Conservation (phyloP, 2,888 invertebrate genomes). For the Melitaea athalia region DNA sequence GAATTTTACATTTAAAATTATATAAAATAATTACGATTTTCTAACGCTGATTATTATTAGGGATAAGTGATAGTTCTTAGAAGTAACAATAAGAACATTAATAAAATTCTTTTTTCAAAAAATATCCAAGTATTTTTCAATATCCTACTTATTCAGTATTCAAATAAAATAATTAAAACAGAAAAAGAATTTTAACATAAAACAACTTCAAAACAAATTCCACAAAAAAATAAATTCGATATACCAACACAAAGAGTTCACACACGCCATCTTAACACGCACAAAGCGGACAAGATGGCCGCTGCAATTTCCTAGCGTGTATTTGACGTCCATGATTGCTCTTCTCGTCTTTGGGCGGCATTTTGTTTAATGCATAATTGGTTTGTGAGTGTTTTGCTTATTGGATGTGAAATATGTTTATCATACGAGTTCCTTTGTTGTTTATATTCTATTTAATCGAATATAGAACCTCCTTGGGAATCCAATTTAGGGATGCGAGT, state of each 20-base stretch:
- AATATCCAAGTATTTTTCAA: too few relatives aligned
- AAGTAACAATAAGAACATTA: too few relatives aligned
- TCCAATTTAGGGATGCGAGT: too few relatives aligned
- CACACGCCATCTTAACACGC: neutral
- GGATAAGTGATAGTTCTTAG: too few relatives aligned
- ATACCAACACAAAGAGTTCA: neutral
- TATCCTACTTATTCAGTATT: too few relatives aligned
- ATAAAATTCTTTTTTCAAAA: too few relatives aligned
- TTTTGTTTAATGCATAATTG: constrained; percentile 37
- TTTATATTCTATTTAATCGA: neutral
- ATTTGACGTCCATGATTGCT: constrained; percentile 50
- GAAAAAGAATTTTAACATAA: neutral
- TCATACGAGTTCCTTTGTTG: neutral
- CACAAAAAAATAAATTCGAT: neutral
- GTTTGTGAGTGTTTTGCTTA: constrained; percentile 24
- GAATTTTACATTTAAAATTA: too few relatives aligned
- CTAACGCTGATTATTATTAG: too few relatives aligned
- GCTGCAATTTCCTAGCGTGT: constrained; percentile 66
- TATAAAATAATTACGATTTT: too few relatives aligned
- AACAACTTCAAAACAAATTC: neutral
- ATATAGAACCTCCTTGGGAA: neutral
- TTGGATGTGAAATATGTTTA: constrained; percentile 7
- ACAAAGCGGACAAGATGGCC: constrained; percentile 46
- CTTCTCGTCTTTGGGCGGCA: constrained; percentile 30
- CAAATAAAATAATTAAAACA: too few relatives aligned